phyloP scores from a whole-genome alignment of 2,888 invertebrate species.

The Sinopyrophorus schimmeli region DNA sequence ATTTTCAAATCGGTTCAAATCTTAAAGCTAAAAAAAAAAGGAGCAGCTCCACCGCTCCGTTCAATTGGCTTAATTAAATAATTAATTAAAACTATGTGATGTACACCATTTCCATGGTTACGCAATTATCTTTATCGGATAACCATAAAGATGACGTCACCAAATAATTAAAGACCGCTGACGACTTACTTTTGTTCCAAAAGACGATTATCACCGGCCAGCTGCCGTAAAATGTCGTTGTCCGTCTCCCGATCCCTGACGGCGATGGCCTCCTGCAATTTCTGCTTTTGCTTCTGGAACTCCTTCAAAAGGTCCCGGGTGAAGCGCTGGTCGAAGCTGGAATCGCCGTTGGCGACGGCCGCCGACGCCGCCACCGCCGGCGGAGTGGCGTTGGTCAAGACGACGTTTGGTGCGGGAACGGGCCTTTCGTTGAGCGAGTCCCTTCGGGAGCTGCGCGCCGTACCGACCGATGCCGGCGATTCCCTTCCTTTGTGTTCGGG shows the following conservation, averaged over 20 bases:
- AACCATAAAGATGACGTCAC: too few species aligned
- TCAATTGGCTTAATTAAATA: too few species aligned
- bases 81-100: too few species aligned
- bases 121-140: too few species aligned
- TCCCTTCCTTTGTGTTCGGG: constrained; percentile 71
- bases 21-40: too few species aligned
- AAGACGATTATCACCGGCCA: constrained; percentile 55
- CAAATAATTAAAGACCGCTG: too few species aligned
- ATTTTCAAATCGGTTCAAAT: too few species aligned
- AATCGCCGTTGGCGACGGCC: constrained; percentile 34
- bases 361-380: too few species aligned
- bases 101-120: too few species aligned
- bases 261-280: constrained; percentile 62
- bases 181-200: constrained; percentile 57
- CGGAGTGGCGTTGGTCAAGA: too few species aligned
- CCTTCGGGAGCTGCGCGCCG: constrained; percentile 69
- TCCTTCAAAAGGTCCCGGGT: constrained; percentile 74
- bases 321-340: constrained; percentile 56
- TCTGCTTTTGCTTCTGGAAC: constrained; percentile 77
- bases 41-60: too few species aligned
- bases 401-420: constrained; percentile 43
- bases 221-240: constrained; percentile 58
- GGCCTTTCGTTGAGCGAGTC: constrained; percentile 64
- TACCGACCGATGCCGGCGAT: constrained; percentile 67
- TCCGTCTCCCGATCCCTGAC: constrained; percentile 60